Evolutionary conservation across 2,888 invertebrate genomes (phyloP), one percentile per base, ranked within the genome.

Genomic region (Ferrisia virgata): DNA sequence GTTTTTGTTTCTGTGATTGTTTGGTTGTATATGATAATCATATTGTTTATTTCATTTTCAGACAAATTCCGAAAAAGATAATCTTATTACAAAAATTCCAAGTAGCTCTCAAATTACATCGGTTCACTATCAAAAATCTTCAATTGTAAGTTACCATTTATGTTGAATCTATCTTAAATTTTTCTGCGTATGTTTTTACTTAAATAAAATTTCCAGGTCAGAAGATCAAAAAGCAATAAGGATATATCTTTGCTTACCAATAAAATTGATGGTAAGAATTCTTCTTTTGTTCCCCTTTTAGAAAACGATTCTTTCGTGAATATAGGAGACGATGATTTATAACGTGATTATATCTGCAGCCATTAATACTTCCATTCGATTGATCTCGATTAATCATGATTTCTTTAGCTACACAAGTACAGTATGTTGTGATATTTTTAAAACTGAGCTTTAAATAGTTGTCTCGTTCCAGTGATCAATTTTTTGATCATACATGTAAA

Each of bases 281-380:
- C 72, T 9, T 85, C 80, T 83, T 85, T 85, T 84, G 85, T 86
- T 85, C 86, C 90, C 89, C 85, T 88, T 36, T 93, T 95, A 85
- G 96, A 96, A 88, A 97, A 96, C 89, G 94, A 95, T 89, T 96
- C 97, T 28, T 98, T 98, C 88, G 96, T 96, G 89, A 96, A 95
- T 80, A 97, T 98, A 86, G 96, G 97, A 3, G 98, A 98, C 88
- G 98, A 97, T 87, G 98, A 98, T 89, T 90, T 95, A 87, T 95
- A 91, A 91, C 18, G 9, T 53, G 1, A 72, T 31, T 13, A 1
- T n/a, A 25, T 6, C 72, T 36, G 2, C 64, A 64, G 13, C 64
- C 11, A 64, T 64, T 28, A 8, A 15, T n/a, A 36, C 72, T 76
- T 76, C 33, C 36, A 76, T 28, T 76, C 36, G 18, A 28, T 76